phyloP scores from a whole-genome alignment of 2,888 invertebrate species.

The Neoscelio sp. region DNA sequence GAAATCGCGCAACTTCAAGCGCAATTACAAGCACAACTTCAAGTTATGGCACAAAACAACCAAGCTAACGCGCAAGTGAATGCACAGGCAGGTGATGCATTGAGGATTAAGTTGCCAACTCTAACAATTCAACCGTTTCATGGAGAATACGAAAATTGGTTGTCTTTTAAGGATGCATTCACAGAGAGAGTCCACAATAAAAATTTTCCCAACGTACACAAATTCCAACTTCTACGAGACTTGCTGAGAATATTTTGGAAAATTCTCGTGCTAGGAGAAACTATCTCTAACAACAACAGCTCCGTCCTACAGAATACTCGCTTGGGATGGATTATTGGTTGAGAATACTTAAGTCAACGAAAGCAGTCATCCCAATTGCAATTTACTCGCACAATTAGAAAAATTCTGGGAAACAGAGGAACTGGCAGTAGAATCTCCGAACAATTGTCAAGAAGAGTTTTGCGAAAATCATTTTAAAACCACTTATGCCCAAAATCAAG shows the following conservation, averaged over 20 bases:
- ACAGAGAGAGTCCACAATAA: neutral
- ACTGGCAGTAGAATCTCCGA: conserved; percentile 7
- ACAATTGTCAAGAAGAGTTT: conserved; percentile 9
- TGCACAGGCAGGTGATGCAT: neutral
- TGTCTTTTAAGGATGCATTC: neutral
- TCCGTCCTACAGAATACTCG: conserved; percentile 16
- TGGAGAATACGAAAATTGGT: conserved; percentile 3
- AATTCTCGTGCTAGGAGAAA: neutral
- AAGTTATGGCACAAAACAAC: neutral
- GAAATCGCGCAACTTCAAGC: neutral
- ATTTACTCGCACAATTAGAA: neutral
- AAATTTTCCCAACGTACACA: neutral
- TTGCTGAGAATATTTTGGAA: conserved; percentile 16
- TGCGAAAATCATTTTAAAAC: neutral
- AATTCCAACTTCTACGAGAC: too few relatives aligned
- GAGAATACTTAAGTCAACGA: neutral
- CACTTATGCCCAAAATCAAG: neutral
- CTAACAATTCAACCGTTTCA: conserved; percentile 6
- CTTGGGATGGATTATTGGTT: conserved; percentile 53
- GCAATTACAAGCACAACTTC: neutral
- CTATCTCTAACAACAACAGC: neutral
- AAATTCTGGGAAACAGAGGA: conserved; percentile 16
- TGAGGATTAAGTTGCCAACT: conserved; percentile 1
- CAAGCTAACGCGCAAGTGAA: neutral
- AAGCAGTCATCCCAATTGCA: neutral